Evolutionary conservation across 2,797 vertebrate species (phyloP).

Genomic region (Hafferia zeledoni): DNA sequence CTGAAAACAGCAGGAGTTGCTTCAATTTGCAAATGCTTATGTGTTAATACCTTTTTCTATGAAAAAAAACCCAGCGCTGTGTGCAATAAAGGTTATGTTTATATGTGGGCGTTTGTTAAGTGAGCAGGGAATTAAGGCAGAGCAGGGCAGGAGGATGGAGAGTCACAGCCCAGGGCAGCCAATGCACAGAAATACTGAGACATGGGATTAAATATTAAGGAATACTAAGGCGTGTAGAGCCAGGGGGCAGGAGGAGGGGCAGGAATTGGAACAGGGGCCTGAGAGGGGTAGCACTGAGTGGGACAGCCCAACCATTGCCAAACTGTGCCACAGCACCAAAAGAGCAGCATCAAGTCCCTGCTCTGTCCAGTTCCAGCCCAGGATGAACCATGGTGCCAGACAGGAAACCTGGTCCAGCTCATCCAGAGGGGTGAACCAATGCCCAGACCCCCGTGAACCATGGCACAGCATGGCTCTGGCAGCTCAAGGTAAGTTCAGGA

Average conservation of each 20-base stretch:
- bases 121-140: background rate
- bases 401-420: background rate
- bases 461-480: fast-evolving
- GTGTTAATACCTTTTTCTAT: conserved; percentile 99
- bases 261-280: background rate
- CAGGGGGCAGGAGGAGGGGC: background rate
- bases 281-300: background rate
- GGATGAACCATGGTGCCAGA: fast-evolving
- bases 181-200: background rate
- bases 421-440: fast-evolving
- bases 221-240: background rate
- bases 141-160: background rate
- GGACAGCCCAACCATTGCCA: background rate
- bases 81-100: conserved; percentile 99
- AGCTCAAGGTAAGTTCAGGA: background rate
- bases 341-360: background rate
- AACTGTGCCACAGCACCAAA: background rate
- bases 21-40: conserved; percentile 98
- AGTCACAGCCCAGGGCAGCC: background rate
- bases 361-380: background rate
- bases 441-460: fast-evolving
- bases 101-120: conserved; percentile 72
- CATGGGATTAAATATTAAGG: background rate
- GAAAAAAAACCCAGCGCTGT: conserved; percentile 95
- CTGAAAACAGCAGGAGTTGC: conserved; percentile 88